phyloP scores from a whole-genome alignment of 2,113 vertebrate species.

The Piprites chloris region DNA sequence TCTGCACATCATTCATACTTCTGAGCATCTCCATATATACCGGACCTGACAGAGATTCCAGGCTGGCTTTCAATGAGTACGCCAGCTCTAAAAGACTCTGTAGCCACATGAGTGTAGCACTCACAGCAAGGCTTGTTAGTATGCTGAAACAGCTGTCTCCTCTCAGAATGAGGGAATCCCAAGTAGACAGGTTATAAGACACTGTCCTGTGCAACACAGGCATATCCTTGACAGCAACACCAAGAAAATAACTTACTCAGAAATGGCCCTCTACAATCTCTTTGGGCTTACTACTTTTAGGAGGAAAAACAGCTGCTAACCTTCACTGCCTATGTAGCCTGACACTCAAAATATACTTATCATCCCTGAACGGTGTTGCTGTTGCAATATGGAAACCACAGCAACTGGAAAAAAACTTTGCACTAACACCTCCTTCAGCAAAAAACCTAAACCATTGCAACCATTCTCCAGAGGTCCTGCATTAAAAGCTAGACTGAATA shows the following conservation, averaged over 20 bases:
- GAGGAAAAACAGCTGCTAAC: neutral
- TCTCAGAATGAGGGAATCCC: neutral
- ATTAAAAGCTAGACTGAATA: neutral
- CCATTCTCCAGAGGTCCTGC: neutral
- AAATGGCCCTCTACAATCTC: neutral
- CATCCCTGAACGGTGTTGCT: neutral
- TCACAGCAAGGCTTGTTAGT: neutral
- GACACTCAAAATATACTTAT: neutral
- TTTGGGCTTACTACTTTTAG: neutral
- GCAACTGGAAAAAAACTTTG: neutral
- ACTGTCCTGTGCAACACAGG: neutral
- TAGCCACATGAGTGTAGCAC: neutral
- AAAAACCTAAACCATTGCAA: neutral
- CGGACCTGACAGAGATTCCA: neutral
- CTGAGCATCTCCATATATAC: neutral
- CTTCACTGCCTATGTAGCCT: rapidly evolving
- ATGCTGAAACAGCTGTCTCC: neutral
- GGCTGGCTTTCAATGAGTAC: neutral
- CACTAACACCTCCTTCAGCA: neutral
- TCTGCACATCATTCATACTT: neutral
- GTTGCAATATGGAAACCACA: neutral
- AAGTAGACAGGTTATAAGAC: neutral
- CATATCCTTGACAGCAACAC: neutral
- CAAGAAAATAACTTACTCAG: neutral
- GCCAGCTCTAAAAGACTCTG: neutral